Conservation (phyloP, 1,140 invertebrate genomes). For the Zaprionus taronus region DNA sequence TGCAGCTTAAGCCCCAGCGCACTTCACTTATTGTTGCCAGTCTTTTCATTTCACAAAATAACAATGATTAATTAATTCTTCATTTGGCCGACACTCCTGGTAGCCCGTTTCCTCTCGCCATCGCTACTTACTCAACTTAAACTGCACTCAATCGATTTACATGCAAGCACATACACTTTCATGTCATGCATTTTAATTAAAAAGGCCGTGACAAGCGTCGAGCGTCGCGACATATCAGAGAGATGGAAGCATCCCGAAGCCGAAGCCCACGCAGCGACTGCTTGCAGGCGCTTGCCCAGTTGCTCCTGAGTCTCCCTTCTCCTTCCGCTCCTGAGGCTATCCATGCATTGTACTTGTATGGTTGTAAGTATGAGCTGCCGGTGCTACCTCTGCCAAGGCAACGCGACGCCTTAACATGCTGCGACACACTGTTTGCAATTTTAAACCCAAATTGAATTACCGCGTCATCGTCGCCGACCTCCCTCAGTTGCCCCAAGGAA, state of each 20-base stretch:
- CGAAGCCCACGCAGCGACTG: conserved; percentile 15
- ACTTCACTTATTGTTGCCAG: conserved; percentile 16
- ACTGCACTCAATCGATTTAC: conserved; percentile 71
- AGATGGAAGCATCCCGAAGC: not conserved
- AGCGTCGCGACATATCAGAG: conserved; percentile 9
- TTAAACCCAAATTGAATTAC: conserved; percentile 80
- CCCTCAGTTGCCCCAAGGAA: not conserved
- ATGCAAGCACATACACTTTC: conserved; percentile 27
- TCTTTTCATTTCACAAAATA: conserved; percentile 45
- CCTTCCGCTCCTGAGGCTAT: not conserved
- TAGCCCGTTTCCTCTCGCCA: not conserved
- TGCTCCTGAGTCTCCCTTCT: not conserved
- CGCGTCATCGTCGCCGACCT: conserved; percentile 35
- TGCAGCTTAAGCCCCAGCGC: conserved; percentile 23
- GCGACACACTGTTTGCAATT: conserved; percentile 69
- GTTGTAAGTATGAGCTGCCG: not conserved
- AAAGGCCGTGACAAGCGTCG: conserved; percentile 43
- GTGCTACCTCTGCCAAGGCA: conserved; percentile 32
- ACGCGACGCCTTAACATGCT: conserved; percentile 56
- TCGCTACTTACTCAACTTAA: conserved; percentile 47
- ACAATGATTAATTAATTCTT: conserved; percentile 65
- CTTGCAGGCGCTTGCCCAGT: conserved; percentile 12
- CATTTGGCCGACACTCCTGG: conserved; percentile 10
- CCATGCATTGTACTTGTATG: not conserved
- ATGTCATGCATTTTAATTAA: conserved; percentile 78